Evolutionary conservation across 1,140 invertebrate species (phyloP).

Genomic region (Plutomurus gul): DNA sequence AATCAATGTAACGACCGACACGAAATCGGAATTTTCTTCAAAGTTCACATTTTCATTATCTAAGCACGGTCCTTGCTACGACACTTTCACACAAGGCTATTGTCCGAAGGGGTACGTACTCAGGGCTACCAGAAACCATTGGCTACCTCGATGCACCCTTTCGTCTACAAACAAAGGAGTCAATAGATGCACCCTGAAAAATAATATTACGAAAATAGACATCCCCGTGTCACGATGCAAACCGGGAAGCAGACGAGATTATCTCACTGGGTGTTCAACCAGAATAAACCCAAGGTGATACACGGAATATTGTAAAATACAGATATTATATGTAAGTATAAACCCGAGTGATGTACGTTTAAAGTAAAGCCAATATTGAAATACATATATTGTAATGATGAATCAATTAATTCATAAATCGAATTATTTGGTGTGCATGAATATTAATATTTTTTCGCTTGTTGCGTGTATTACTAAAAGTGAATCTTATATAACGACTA

Average conservation of each 20-base stretch:
- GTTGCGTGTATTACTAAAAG: too few relatives aligned
- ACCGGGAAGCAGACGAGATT: slow-evolving; percentile 31
- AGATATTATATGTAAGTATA: background rate
- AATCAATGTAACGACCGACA: too few relatives aligned
- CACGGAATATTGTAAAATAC: background rate
- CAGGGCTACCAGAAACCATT: background rate
- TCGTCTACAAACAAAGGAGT: background rate
- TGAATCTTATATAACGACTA: too few relatives aligned
- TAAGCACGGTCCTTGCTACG: background rate
- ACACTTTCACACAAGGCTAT: background rate
- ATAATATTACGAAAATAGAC: background rate
- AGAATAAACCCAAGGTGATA: slow-evolving; percentile 27
- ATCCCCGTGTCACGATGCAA: background rate
- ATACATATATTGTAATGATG: too few relatives aligned
- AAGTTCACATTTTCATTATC: background rate
- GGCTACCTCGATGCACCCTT: too few relatives aligned
- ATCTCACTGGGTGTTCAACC: background rate
- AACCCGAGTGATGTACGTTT: background rate
- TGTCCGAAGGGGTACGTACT: background rate
- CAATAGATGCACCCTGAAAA: background rate
- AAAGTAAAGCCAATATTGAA: background rate
- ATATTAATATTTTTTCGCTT: too few relatives aligned
- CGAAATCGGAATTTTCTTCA: background rate
- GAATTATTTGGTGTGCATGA: too few relatives aligned
- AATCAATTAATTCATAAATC: too few relatives aligned